Percentiles rank a stretch among this genome's conserved stretches.
These are phyloP conservation scores for Lordiphosa andalusiaca DNA, from an alignment of 2,888 invertebrate genomes.

Conservation along the genomic window DNA sequence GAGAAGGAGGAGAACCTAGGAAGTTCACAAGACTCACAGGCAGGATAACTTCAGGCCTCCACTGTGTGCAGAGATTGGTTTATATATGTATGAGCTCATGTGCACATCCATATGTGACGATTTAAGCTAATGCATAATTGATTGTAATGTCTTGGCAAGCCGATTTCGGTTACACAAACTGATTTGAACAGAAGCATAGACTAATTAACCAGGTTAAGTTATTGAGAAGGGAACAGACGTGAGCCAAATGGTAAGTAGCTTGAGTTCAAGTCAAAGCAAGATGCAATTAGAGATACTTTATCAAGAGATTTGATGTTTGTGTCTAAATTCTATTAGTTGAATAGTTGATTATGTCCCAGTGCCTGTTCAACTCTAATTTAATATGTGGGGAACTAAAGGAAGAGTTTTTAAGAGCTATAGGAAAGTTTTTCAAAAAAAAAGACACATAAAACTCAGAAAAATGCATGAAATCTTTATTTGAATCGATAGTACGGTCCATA, in stretches of 20 bases:
- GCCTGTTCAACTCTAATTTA: too few species aligned
- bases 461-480: too few species aligned
- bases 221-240: conserved; percentile 5
- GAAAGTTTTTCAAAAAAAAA: too few species aligned
- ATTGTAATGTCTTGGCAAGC: conserved; percentile 53
- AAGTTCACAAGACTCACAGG: conserved; percentile 14
- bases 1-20: conserved; percentile 3
- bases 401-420: too few species aligned
- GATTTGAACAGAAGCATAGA: conserved; percentile 9
- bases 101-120: conserved; percentile 53
- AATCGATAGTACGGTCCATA: too few species aligned
- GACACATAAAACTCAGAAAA: too few species aligned
- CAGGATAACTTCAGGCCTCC: conserved; percentile 45
- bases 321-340: too few species aligned
- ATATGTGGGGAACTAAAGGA: too few species aligned
- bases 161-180: conserved; percentile 45
- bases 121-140: conserved; percentile 66
- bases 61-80: conserved; percentile 33
- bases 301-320: too few species aligned
- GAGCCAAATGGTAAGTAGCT: background rate
- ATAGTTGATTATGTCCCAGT: too few species aligned
- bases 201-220: conserved; percentile 48
- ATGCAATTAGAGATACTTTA: too few species aligned
- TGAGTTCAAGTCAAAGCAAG: too few species aligned
- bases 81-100: conserved; percentile 7